Conservation (phyloP, 2,888 invertebrate species). For the Selenia dentaria region DNA sequence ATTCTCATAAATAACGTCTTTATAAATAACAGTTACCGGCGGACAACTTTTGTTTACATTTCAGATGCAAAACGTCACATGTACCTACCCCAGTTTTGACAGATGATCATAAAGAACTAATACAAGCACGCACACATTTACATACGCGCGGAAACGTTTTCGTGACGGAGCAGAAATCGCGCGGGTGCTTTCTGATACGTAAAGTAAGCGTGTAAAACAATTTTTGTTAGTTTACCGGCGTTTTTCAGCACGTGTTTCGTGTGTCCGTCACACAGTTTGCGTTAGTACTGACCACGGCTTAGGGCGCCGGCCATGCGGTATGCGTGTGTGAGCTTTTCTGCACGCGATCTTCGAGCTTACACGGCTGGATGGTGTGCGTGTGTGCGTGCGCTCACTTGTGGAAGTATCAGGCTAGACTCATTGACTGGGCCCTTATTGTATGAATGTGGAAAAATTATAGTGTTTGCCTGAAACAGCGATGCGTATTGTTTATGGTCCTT, state of each 20-base stretch:
- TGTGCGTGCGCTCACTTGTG: conserved; percentile 77
- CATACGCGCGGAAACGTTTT: conserved; percentile 62
- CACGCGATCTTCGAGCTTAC: conserved; percentile 80
- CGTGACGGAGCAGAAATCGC: conserved; percentile 41
- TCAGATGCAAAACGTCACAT: conserved; percentile 79
- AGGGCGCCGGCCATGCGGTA: conserved; percentile 80
- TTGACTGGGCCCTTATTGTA: conserved; percentile 84
- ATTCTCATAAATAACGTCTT: conserved; percentile 69
- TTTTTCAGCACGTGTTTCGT: conserved; percentile 83
- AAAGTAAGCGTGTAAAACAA: conserved; percentile 44
- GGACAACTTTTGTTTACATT: conserved; percentile 81
- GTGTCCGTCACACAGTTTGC: conserved; percentile 84
- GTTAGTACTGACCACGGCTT: conserved; percentile 84
- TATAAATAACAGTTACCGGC: conserved; percentile 52
- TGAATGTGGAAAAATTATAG: conserved; percentile 85
- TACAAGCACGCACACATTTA: conserved; percentile 74
- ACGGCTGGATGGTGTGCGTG: conserved; percentile 73
- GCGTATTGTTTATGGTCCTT: conserved; percentile 76
- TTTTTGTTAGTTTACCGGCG: conserved; percentile 71
- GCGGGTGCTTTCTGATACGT: conserved; percentile 41
- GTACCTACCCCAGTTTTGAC: conserved; percentile 79
- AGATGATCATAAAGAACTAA: conserved; percentile 77
- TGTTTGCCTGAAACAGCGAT: conserved; percentile 79
- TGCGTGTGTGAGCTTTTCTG: conserved; percentile 82
- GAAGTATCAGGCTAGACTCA: conserved; percentile 82